phyloP scores from a whole-genome alignment of 2,113 vertebrate species.

The Gnathonemus echidnorhynchus region DNA sequence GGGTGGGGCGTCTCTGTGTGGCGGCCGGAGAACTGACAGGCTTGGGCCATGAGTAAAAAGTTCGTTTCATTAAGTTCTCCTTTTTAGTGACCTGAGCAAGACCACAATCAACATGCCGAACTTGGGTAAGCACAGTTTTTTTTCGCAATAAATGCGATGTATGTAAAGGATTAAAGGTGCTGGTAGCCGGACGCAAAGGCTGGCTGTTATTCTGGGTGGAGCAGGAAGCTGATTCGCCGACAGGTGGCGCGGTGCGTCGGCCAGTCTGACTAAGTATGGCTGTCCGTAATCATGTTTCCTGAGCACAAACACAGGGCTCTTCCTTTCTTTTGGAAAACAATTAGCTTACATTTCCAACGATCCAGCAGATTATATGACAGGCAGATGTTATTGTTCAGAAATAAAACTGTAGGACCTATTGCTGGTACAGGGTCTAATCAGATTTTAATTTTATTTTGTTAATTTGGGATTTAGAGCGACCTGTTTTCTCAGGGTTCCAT shows the following conservation, averaged over 20 bases:
- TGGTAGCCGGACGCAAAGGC: not conserved
- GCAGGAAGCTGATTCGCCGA: not conserved
- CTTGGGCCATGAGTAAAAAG: not conserved
- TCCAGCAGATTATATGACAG: not conserved
- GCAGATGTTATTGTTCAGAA: not conserved
- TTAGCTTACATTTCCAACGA: not conserved
- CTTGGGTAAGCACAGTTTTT: slow-evolving; percentile 43
- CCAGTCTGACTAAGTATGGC: not conserved
- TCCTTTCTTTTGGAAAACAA: not conserved
- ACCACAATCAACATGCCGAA: slow-evolving; percentile 32
- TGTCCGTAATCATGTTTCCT: not conserved
- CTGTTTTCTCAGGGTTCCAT: not conserved
- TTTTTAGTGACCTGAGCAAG: slow-evolving; percentile 24
- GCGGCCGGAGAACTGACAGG: not conserved
- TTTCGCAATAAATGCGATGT: not conserved
- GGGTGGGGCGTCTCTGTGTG: not conserved
- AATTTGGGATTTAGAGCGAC: not conserved
- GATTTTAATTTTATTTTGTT: not conserved
- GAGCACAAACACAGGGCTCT: not conserved
- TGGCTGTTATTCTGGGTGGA: not conserved
- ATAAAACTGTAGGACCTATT: not conserved
- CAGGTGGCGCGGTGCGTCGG: not conserved
- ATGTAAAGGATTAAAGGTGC: not conserved
- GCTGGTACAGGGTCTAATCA: not conserved
- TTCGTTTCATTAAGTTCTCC: not conserved